These are phyloP conservation scores for Zalophus californianus DNA, from an alignment of 2,797 vertebrate species.

Conservation along the genomic window DNA sequence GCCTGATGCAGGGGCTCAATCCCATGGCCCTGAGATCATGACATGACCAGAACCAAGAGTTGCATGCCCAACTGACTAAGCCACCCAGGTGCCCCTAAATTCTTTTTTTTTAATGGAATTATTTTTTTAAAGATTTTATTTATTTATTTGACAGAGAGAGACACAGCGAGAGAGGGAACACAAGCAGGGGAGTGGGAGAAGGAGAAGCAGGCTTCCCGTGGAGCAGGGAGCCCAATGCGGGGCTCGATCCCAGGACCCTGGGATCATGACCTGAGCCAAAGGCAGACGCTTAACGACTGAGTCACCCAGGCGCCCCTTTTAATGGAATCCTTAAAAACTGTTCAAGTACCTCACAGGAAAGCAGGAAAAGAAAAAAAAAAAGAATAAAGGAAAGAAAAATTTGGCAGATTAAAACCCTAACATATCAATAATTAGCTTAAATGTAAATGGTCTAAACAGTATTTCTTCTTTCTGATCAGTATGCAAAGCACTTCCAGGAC, in stretches of 20 bases:
- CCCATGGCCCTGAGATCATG: neutral
- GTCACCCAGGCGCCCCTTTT: neutral
- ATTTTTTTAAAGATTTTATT: no score
- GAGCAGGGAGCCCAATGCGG: no score
- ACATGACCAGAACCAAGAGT: neutral
- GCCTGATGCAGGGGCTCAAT: neutral
- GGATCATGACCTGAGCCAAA: no score
- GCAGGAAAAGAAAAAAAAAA: neutral
- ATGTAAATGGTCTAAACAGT: neutral
- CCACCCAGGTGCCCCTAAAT: neutral
- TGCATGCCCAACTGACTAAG: neutral
- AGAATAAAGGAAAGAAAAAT: neutral
- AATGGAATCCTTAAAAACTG: neutral
- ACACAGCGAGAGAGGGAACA: no score
- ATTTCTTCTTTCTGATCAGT: slow-evolving; percentile 2
- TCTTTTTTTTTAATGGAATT: neutral
- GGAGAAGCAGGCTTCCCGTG: no score
- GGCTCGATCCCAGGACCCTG: no score
- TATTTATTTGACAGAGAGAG: no score
- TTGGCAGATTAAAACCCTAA: neutral
- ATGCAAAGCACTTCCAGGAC: neutral
- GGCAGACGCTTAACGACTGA: neutral
- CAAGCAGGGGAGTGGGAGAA: no score
- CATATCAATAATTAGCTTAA: neutral
- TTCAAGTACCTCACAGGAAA: neutral